Base-by-base conservation (phyloP, 2,113 vertebrate genomes). In the Entosphenus tridentatus region DNA sequence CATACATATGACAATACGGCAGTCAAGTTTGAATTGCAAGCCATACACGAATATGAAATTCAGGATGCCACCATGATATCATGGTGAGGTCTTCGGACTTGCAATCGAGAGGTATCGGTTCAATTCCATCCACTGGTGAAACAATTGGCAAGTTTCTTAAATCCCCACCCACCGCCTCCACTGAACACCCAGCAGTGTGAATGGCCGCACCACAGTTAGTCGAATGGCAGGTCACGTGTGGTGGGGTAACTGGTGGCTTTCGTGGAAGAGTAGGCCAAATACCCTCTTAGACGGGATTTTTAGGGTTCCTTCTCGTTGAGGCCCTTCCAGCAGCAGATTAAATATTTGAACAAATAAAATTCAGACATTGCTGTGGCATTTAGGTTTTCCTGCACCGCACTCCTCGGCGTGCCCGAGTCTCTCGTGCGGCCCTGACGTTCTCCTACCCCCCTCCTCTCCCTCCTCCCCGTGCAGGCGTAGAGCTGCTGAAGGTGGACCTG, bases 361-460 rank as follows among this genome's bases (percentile, higher is more conserved):
- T 10, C 9, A 59, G 9, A 59, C 9, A 59, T 59, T 10, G 9
- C 9, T 59, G n/a, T 59, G 9, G 9, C 57, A 9, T 59, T n/a
- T n/a, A 9, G 10, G 10, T 59, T 59, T n/a, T n/a, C 57, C 57
- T n/a, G 9, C 57, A 9, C 57, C 57, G 10, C 57, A 10, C 57
- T n/a, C 57, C 57, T n/a, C 57, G 10, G 9, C 57, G 10, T n/a
- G n/a, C n/a, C 57, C 57, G 10, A 9, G 9, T 59, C 57, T n/a
- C 57, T n/a, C 57, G 9, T n/a, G 57, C n/a, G 9, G 10, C 57
- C 57, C 57, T 59, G 10, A 9, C 57, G 10, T 59, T 59, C n/a
- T 59, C 57, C n/a, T 59, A 9, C 57, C 57, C 57, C 57, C n/a
- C 57, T n/a, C 57, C 57, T 59, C 57, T n/a, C n/a, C 57, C 57